phyloP scores from a whole-genome alignment of 2,797 vertebrate species.

The Propithecus perrieri region DNA sequence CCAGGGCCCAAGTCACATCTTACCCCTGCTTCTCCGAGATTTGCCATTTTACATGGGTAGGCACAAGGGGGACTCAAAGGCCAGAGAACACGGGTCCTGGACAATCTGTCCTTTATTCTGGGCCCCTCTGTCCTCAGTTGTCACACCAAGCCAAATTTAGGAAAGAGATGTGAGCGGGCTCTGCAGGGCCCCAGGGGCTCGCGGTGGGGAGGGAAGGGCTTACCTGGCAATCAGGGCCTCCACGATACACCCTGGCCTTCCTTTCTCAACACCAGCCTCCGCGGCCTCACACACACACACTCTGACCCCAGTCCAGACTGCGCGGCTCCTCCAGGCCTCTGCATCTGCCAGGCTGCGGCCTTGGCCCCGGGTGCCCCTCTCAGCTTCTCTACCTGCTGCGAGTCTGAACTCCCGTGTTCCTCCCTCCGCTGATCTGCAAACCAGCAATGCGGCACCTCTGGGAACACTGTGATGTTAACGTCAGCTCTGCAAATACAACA shows the following conservation, averaged over 20 bases:
- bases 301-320: background rate
- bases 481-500: background rate
- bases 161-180: background rate
- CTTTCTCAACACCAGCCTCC: background rate
- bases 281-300: background rate
- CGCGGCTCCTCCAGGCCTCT: too few species aligned
- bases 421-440: background rate
- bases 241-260: background rate
- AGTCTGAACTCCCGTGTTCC: background rate
- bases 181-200: background rate
- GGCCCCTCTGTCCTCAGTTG: background rate
- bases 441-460: background rate
- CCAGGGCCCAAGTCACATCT: background rate
- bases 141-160: background rate
- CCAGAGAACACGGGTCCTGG: background rate
- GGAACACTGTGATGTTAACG: background rate
- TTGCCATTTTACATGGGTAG: background rate
- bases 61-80: background rate
- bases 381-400: background rate
- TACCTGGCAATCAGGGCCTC: background rate
- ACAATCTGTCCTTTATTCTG: background rate
- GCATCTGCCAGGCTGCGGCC: background rate
- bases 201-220: background rate
- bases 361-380: rapidly evolving
- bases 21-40: background rate